Base-by-base conservation (phyloP, 2,888 invertebrate species). In the Protodeltote pygarga region DNA sequence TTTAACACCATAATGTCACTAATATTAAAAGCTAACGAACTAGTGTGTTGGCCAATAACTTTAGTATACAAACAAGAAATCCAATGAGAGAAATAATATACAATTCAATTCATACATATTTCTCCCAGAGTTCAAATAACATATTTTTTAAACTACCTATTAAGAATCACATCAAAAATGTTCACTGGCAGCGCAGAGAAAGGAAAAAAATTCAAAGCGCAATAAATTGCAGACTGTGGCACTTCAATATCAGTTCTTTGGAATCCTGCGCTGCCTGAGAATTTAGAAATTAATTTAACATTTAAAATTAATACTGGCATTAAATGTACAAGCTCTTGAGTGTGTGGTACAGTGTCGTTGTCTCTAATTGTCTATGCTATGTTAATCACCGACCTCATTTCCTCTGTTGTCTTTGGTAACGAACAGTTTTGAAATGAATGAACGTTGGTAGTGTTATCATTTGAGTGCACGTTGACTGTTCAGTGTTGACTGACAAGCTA, bases 1-100 rank as follows among this genome's bases (percentile, higher is more conserved):
- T 86, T 84, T 82, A 88, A 85, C 85, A 87, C 91, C 90, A 90
- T 75, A 66, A 87, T 92, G 92, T 92, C 92, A 91, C 92, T 92
- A 92, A 92, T 87, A 83, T 89, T 89, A 89, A 87, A 90, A 89
- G 85, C 87, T 91, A 89, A 86, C 81, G 84, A 74, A 75, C 79
- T 73, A 73, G 37, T 74, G 78, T 85, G 78, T 76, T 85, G 81
- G 83, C 81, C 77, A 71, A 77, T 78, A 69, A 67, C 71, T 77
- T 74, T 71, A 62, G 63, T 57, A 73, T 76, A 77, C 62, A 67
- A 79, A 79, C 68, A 70, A 75, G 67, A 63, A 55, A 40, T 5
- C 11, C 25, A 29, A 54, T 48, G 47, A 34, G 48, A 35, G 52
- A 31, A 59, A 45, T 32, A 28, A 25, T 40, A 53, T 40, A 24